Base-by-base conservation (phyloP, 2,888 invertebrate genomes). In the Alcis repandata region DNA sequence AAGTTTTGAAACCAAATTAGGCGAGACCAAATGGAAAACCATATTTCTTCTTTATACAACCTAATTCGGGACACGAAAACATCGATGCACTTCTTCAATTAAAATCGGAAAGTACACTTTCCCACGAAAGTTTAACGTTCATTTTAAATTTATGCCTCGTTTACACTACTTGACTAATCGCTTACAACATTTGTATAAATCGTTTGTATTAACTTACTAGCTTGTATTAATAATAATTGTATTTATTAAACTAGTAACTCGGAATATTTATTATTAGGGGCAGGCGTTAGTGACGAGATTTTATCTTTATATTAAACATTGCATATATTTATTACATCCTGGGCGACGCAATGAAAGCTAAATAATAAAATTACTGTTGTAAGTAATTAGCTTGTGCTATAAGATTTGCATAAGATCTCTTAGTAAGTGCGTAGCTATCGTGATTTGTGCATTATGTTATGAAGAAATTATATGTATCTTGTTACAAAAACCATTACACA, bases 61-160 rank as follows among this genome's bases (percentile, higher is more conserved):
- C 59, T 61, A 70, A 70, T 69, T 73, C 62, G 61, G 62, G 58
- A 63, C 56, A 67, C 57, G 68, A 67, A 71, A 65, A 63, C 41
- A 64, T 61, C 65, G 65, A 67, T 70, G 68, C 64, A 69, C 69
- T 69, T 67, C 65, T 63, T 69, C 61, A 73, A 74, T 74, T 71
- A 73, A 74, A 72, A 68, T 58, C 57, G 46, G 46, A 69, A 63
- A 67, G 67, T 63, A 63, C 49, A 61, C 58, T 69, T 74, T 74
- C 74, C 70, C 74, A 74, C 73, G 72, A 60, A 52, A 45, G 59
- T 54, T 68, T 49, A 52, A 49, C 52, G 67, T 32, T 49, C 41
- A 36, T 59, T 67, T 57, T 58, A 22, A 54, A 60, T 41, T 60
- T 48, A 49, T 67, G 71, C 63, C 62, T 52, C 68, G 68, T 71